Conservation (phyloP, 2,888 invertebrate species). For the Epinotia brunnichana region DNA sequence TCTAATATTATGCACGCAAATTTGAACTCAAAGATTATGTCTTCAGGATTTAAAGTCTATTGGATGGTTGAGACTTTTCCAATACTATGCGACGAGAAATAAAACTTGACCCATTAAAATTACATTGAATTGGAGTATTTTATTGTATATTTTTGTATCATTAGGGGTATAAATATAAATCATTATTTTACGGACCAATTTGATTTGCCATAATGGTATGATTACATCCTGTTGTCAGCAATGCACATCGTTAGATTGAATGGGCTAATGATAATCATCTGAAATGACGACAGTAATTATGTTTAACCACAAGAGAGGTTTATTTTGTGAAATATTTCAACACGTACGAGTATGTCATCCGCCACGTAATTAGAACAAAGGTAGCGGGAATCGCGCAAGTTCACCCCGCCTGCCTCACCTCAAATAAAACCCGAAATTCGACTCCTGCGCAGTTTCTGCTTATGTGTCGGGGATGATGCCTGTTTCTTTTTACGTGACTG, state of each 20-base stretch:
- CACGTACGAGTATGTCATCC: too few species aligned
- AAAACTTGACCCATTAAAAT: background rate
- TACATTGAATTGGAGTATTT: background rate
- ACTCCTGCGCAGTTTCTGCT: too few species aligned
- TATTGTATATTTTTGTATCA: conserved; percentile 9
- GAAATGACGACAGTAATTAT: background rate
- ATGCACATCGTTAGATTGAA: background rate
- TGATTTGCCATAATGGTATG: background rate
- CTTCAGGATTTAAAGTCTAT: background rate
- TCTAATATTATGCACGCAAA: background rate
- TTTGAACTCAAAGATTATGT: background rate
- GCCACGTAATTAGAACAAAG: too few species aligned
- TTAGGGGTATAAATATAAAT: background rate
- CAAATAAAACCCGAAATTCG: too few species aligned
- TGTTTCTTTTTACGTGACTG: too few species aligned
- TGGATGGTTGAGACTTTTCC: background rate
- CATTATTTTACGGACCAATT: conserved; percentile 1
- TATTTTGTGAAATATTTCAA: too few species aligned
- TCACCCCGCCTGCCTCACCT: too few species aligned
- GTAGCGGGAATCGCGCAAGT: too few species aligned
- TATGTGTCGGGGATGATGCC: too few species aligned
- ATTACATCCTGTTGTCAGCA: conserved; percentile 24
- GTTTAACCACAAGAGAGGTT: background rate
- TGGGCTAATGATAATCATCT: conserved; percentile 5
- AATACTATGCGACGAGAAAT: background rate